Conservation (phyloP, 1,140 invertebrate species). For the Drosophila pseudoananassae region DNA sequence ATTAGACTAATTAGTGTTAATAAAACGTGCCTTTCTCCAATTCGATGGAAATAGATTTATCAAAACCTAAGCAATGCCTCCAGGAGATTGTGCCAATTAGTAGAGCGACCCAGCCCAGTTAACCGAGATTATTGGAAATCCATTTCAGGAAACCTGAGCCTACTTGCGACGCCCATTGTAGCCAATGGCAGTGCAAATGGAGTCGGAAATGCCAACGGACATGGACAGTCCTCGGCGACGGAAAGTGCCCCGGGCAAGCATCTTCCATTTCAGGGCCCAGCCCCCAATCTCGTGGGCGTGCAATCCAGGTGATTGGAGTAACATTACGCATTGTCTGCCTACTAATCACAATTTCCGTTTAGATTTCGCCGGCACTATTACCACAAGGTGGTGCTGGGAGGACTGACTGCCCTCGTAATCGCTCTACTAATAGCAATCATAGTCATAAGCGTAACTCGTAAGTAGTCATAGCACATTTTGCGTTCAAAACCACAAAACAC, state of each 20-base stretch:
- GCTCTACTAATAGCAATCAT: slow-evolving; percentile 84
- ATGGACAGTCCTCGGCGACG: slow-evolving; percentile 5
- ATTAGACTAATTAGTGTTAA: slow-evolving; percentile 59
- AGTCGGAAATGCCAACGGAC: slow-evolving; percentile 10
- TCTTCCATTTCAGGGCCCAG: slow-evolving; percentile 46
- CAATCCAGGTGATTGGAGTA: slow-evolving; percentile 69
- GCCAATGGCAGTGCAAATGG: slow-evolving; percentile 29
- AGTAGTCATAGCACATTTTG: neutral
- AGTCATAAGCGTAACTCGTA: slow-evolving; percentile 61
- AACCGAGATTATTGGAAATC: slow-evolving; percentile 6
- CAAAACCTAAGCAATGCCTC: slow-evolving; percentile 5
- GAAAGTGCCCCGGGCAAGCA: slow-evolving; percentile 61
- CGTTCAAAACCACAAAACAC: neutral
- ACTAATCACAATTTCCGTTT: slow-evolving; percentile 15
- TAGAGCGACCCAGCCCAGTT: neutral
- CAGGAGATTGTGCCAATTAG: slow-evolving; percentile 14
- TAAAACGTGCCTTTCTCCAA: slow-evolving; percentile 32
- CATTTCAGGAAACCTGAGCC: slow-evolving; percentile 62
- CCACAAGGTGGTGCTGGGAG: slow-evolving; percentile 83
- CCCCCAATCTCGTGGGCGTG: slow-evolving; percentile 68
- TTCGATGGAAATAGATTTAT: slow-evolving; percentile 22
- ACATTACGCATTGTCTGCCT: neutral
- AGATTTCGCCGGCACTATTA: slow-evolving; percentile 86
- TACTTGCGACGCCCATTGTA: slow-evolving; percentile 52
- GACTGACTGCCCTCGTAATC: slow-evolving; percentile 84